phyloP scores from a whole-genome alignment of 2,888 invertebrate species.

The Ennomos fuscantarius region DNA sequence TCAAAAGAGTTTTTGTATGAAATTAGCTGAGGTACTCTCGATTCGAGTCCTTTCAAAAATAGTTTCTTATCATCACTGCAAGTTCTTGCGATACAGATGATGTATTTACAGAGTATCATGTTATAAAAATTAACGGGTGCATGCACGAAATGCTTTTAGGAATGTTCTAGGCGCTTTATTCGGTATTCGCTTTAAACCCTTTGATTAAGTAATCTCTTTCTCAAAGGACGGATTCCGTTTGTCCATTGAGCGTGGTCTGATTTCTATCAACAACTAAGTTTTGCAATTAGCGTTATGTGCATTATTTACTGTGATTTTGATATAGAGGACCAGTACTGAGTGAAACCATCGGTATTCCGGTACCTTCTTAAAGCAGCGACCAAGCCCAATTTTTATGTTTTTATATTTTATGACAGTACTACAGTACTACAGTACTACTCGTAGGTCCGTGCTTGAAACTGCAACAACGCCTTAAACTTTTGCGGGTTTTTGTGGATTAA shows the following conservation, averaged over 20 bases:
- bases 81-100: constrained; percentile 50
- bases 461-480: too few relatives aligned
- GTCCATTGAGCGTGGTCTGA: constrained; percentile 23
- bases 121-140: constrained; percentile 58
- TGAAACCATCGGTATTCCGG: too few relatives aligned
- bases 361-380: too few relatives aligned
- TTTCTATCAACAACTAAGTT: constrained; percentile 19
- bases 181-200: constrained; percentile 61
- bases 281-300: constrained; percentile 14
- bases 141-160: constrained; percentile 56
- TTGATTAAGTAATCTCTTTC: constrained; percentile 50
- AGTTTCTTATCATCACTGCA: constrained; percentile 29
- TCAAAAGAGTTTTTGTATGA: too few relatives aligned
- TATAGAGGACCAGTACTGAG: too few relatives aligned
- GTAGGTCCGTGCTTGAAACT: too few relatives aligned
- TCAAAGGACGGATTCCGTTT: constrained; percentile 25
- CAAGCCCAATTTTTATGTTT: too few relatives aligned
- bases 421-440: too few relatives aligned
- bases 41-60: constrained; percentile 1
- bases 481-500: too few relatives aligned
- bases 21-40: too few relatives aligned
- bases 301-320: constrained; percentile 6
- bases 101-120: constrained; percentile 52
- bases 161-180: constrained; percentile 56
- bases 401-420: too few relatives aligned